Conservation (phyloP, 2,888 invertebrate species). For the Ariolimax columbianus region DNA sequence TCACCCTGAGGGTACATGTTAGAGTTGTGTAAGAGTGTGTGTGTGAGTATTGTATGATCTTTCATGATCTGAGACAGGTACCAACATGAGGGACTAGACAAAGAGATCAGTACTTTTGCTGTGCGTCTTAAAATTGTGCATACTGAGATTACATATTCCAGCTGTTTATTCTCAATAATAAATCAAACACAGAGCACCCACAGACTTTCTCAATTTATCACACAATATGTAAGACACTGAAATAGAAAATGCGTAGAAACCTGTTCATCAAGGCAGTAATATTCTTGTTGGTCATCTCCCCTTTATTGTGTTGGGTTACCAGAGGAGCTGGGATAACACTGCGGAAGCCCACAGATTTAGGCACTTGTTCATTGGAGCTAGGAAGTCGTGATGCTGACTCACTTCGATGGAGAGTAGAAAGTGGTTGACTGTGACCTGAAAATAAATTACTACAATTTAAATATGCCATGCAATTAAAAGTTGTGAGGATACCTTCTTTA, state of each 20-base stretch:
- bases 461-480: background rate
- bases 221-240: background rate
- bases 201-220: too few relatives aligned
- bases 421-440: slow-evolving; percentile 21
- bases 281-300: slow-evolving; percentile 51
- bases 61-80: too few relatives aligned
- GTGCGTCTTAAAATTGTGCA: too few relatives aligned
- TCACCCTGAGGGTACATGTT: too few relatives aligned
- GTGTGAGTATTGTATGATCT: too few relatives aligned
- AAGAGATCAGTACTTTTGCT: too few relatives aligned
- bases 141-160: too few relatives aligned
- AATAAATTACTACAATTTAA: background rate
- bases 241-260: background rate
- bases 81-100: too few relatives aligned
- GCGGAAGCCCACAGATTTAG: slow-evolving; percentile 61
- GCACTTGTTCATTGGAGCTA: slow-evolving; percentile 31
- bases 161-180: too few relatives aligned
- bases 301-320: slow-evolving; percentile 73
- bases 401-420: slow-evolving; percentile 42
- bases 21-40: too few relatives aligned
- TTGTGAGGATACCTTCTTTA: too few relatives aligned
- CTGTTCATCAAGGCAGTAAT: slow-evolving; percentile 34
- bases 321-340: slow-evolving; percentile 66
- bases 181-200: too few relatives aligned
- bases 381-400: slow-evolving; percentile 34